Evolutionary conservation across 1,140 invertebrate species (phyloP).

Genomic region (Drosophila seguyi): DNA sequence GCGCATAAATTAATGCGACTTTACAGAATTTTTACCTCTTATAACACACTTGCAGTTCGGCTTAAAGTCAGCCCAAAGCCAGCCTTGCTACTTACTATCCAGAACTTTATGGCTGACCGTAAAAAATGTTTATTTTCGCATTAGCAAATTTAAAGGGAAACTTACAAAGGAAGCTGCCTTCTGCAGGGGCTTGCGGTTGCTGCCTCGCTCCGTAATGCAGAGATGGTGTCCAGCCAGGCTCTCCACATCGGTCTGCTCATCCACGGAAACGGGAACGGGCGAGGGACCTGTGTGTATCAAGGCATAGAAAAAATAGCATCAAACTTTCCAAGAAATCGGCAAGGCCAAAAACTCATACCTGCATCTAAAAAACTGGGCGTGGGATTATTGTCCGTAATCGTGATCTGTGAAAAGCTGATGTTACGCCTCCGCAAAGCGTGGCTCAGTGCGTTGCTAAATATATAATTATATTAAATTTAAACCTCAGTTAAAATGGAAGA

Average conservation of each 20-base stretch:
- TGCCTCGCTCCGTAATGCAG: constrained; percentile 86
- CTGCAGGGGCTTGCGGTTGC: constrained; percentile 69
- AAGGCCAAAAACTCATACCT: constrained; percentile 78
- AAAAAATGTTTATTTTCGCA: constrained; percentile 6
- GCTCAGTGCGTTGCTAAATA: constrained; percentile 86
- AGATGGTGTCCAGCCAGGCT: constrained; percentile 90
- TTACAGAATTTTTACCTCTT: background rate
- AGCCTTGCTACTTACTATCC: too few species aligned
- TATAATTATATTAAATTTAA: constrained; percentile 4
- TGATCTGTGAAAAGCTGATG: constrained; percentile 80
- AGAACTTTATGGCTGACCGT: constrained; percentile 1
- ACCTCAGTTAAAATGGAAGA: too few species aligned
- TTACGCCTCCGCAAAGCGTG: constrained; percentile 76
- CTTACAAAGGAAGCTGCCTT: constrained; percentile 84
- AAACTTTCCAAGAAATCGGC: background rate
- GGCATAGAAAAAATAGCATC: constrained; percentile 66
- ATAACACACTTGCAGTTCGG: constrained; percentile 1
- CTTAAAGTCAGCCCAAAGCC: background rate
- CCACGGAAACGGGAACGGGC: constrained; percentile 85
- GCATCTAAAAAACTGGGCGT: constrained; percentile 87
- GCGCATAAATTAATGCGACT: constrained; percentile 1
- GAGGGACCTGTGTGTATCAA: constrained; percentile 52
- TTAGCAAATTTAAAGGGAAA: background rate
- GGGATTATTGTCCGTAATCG: constrained; percentile 82
- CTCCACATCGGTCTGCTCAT: constrained; percentile 89